Conservation (phyloP, 2,888 invertebrate species). For the Heliconius sara region DNA sequence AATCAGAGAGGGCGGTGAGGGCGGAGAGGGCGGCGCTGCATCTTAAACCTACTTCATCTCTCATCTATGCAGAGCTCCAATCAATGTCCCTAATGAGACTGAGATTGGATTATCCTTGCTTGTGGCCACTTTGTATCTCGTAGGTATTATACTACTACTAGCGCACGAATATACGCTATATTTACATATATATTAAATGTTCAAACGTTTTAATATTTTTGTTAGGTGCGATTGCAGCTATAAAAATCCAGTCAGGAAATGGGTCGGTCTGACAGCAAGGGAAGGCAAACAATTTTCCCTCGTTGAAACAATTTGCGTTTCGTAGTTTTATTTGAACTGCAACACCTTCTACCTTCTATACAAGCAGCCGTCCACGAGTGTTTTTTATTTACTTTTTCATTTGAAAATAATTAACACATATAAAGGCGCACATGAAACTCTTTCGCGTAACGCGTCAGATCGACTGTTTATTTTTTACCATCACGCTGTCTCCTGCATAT, state of each 20-base stretch:
- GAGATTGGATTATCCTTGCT: neutral
- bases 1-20: neutral
- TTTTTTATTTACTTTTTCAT: slow-evolving; percentile 1
- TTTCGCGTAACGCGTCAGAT: neutral
- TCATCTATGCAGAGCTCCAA: neutral
- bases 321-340: slow-evolving; percentile 16
- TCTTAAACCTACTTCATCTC: slow-evolving; percentile 2
- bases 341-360: neutral
- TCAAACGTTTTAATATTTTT: neutral
- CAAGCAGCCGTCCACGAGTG: slow-evolving; percentile 2
- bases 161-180: neutral
- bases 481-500: too few species aligned
- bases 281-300: slow-evolving; percentile 10
- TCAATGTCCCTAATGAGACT: slow-evolving; percentile 7
- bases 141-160: neutral
- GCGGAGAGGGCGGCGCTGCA: neutral
- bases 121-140: neutral
- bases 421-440: neutral
- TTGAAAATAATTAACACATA: slow-evolving; percentile 9
- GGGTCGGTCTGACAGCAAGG: neutral
- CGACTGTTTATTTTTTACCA: neutral
- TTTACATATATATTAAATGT: neutral
- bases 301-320: slow-evolving; percentile 15
- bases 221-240: neutral
- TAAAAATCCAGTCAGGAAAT: neutral